A percentile compares a stretch with the other conserved stretches of the same genome.
These are phyloP conservation scores for Drosophila nigricruria DNA, from an alignment of 2,888 invertebrate species.

Conservation along the genomic window DNA sequence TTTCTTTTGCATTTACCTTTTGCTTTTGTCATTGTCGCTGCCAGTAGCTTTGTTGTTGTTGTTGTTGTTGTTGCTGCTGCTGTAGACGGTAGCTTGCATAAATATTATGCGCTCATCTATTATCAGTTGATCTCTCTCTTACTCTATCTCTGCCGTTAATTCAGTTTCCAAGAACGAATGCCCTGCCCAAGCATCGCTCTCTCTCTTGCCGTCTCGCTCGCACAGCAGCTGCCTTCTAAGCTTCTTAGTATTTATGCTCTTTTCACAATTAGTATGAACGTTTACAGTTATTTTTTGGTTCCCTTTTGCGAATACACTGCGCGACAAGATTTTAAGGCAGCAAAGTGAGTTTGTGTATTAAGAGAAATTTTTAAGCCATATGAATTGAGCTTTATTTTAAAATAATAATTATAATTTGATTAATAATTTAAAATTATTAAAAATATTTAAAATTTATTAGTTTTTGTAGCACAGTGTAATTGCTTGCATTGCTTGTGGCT, in stretches of 20 bases:
- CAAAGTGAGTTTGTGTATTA: neutral
- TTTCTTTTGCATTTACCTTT: slow-evolving; percentile 33
- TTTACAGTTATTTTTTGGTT: slow-evolving; percentile 20
- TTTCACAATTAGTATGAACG: slow-evolving; percentile 48
- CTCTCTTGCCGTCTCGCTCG: slow-evolving; percentile 1
- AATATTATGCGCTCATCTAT: slow-evolving; percentile 61
- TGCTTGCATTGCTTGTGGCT: slow-evolving; percentile 9
- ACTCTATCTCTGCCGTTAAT: slow-evolving; percentile 47
- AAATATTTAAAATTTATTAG: neutral
- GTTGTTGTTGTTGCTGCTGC: neutral
- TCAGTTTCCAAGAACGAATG: slow-evolving; percentile 21
- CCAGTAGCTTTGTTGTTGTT: slow-evolving; percentile 29
- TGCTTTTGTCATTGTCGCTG: slow-evolving; percentile 60
- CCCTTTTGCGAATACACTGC: slow-evolving; percentile 10
- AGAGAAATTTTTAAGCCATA: too few relatives aligned
- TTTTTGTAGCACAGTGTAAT: slow-evolving; percentile 20
- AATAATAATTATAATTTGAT: neutral
- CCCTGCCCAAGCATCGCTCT: neutral
- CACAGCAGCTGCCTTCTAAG: slow-evolving; percentile 20
- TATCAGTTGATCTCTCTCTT: slow-evolving; percentile 65
- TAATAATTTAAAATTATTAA: neutral
- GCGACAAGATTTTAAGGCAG: neutral
- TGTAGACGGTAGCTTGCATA: slow-evolving; percentile 40
- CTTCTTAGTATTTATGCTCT: slow-evolving; percentile 35
- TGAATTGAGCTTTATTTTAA: neutral